Conservation (phyloP, 2,888 invertebrate species). For the Ophion obscuratus region DNA sequence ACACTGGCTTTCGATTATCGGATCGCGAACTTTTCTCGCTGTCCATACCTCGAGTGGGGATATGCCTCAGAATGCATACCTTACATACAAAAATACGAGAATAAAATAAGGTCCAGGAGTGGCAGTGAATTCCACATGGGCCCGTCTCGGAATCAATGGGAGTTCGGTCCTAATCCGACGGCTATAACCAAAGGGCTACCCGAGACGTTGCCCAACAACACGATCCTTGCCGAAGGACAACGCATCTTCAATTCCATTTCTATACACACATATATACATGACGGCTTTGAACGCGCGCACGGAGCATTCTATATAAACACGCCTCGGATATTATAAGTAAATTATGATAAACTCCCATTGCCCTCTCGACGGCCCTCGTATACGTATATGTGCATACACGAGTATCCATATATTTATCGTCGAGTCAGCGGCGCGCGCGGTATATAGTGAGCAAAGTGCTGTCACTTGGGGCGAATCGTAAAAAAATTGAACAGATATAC, state of each 20-base stretch:
- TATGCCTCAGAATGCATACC: too few relatives aligned
- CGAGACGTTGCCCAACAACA: neutral
- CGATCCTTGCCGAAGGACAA: neutral
- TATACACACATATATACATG: conserved; percentile 30
- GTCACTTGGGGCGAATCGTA: conserved; percentile 49
- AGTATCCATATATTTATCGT: conserved; percentile 4
- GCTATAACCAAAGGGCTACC: too few relatives aligned
- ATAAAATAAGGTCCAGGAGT: too few relatives aligned
- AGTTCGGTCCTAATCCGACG: conserved; percentile 45
- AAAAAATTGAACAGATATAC: conserved; percentile 49
- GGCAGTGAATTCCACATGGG: too few relatives aligned
- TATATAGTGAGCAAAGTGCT: conserved; percentile 34
- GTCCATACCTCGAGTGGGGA: too few relatives aligned
- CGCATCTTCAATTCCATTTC: conserved; percentile 51
- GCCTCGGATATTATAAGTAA: conserved; percentile 23
- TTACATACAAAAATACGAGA: too few relatives aligned
- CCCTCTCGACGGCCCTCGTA: too few relatives aligned
- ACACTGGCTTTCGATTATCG: conserved; percentile 66
- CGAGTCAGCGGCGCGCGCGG: conserved; percentile 4
- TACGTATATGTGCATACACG: neutral
- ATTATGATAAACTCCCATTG: conserved; percentile 21
- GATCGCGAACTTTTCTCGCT: conserved; percentile 10
- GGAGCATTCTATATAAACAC: neutral
- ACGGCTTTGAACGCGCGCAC: neutral
- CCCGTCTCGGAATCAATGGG: conserved; percentile 37